Conservation (phyloP, 2,797 vertebrate species). For the Ciconia nigra region DNA sequence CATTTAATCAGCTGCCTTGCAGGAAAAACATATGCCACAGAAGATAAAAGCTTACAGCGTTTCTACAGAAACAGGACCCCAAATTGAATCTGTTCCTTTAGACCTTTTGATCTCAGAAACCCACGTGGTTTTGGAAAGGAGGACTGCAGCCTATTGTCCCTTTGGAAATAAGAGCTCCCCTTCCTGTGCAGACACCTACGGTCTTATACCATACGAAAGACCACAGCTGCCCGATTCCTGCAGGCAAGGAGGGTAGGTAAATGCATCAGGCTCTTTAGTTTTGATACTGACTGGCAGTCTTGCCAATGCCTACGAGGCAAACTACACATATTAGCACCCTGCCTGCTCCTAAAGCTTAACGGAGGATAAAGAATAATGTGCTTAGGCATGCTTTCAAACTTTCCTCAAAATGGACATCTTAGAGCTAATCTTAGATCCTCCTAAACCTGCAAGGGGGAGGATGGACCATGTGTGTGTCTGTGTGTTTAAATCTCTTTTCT, state of each 20-base stretch:
- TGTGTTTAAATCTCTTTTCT: not conserved
- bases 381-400: not conserved
- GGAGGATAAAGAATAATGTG: not conserved
- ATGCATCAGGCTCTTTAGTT: not conserved
- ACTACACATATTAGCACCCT: not conserved
- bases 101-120: not conserved
- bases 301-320: not conserved
- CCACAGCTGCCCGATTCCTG: not conserved
- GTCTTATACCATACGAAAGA: not conserved
- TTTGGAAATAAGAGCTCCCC: not conserved
- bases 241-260: not conserved
- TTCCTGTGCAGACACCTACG: not conserved
- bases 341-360: not conserved
- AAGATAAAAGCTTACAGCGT: not conserved
- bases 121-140: not conserved
- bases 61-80: not conserved
- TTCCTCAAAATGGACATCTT: not conserved
- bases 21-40: not conserved
- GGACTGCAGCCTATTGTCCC: not conserved
- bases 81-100: not conserved
- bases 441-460: not conserved
- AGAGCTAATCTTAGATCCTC: not conserved
- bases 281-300: not conserved
- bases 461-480: not conserved
- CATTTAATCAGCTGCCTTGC: constrained; percentile 2